These are phyloP conservation scores for Ganaspis sp. DNA, from an alignment of 1,140 invertebrate species.

Conservation along the genomic window DNA sequence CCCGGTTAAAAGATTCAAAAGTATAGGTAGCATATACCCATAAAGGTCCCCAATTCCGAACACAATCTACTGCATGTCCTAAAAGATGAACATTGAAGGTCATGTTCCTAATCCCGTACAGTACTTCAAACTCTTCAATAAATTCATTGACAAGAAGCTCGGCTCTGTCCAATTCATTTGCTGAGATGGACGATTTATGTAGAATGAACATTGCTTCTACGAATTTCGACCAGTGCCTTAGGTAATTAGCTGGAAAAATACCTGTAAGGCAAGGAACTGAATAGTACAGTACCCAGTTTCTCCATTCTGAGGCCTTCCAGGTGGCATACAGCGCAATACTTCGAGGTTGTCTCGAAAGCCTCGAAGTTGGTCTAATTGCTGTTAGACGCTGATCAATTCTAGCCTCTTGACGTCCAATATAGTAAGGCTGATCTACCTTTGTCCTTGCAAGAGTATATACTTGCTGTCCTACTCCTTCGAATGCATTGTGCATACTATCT, in stretches of 20 bases:
- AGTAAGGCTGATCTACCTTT: neutral
- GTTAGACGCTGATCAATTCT: neutral
- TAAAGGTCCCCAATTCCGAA: conserved; percentile 45
- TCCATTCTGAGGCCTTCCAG: neutral
- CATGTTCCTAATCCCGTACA: neutral
- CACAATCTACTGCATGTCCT: conserved; percentile 18
- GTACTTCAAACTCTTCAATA: neutral
- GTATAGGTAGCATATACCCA: conserved; percentile 43
- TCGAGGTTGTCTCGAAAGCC: neutral
- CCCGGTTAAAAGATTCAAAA: conserved; percentile 48
- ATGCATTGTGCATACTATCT: conserved; percentile 40
- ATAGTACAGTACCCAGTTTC: neutral
- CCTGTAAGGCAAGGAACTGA: conserved; percentile 29
- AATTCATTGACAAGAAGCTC: neutral
- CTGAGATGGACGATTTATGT: neutral
- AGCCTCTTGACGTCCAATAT: neutral
- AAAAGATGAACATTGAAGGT: conserved; percentile 17
- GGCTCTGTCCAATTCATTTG: neutral
- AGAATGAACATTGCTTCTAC: neutral
- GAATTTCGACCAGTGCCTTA: neutral
- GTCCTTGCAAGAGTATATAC: neutral
- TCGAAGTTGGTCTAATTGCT: neutral
- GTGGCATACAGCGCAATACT: neutral
- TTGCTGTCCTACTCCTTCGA: conserved; percentile 18
- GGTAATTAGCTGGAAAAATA: neutral